Conservation (phyloP, 64 coral and sea anemone species). For the Montipora capricornis region DNA sequence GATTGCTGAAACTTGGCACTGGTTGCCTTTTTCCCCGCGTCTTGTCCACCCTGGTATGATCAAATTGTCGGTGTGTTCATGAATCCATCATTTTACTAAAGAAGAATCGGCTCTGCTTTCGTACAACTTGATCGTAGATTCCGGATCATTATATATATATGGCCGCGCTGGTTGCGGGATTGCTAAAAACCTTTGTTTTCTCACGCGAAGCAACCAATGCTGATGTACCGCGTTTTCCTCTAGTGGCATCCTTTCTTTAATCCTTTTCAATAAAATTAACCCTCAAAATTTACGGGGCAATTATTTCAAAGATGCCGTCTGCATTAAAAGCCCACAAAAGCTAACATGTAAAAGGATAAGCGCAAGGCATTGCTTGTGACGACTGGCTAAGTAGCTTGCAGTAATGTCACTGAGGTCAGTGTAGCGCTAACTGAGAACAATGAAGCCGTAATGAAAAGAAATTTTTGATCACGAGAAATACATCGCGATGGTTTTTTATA, state of each 20-base stretch:
- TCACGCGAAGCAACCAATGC: background rate
- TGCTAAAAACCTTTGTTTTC: constrained; percentile 6
- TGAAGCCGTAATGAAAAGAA: no score
- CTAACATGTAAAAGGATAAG: background rate
- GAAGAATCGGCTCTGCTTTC: background rate
- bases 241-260: background rate
- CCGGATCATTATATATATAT: constrained; percentile 6
- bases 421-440: no score
- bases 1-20: background rate
- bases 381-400: no score
- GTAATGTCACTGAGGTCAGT: no score
- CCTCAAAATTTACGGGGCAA: no score
- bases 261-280: background rate
- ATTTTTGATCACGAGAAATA: no score
- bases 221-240: background rate
- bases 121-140: constrained; percentile 26
- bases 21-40: background rate
- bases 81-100: background rate
- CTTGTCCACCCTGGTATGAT: constrained; percentile 12
- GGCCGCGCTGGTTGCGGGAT: background rate
- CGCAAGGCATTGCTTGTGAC: background rate
- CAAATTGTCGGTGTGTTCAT: constrained; percentile 9
- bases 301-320: no score
- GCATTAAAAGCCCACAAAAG: no score
- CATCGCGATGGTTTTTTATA: no score